phyloP scores from a whole-genome alignment of 2,797 vertebrate genomes.

The Psittacula derbiana region DNA sequence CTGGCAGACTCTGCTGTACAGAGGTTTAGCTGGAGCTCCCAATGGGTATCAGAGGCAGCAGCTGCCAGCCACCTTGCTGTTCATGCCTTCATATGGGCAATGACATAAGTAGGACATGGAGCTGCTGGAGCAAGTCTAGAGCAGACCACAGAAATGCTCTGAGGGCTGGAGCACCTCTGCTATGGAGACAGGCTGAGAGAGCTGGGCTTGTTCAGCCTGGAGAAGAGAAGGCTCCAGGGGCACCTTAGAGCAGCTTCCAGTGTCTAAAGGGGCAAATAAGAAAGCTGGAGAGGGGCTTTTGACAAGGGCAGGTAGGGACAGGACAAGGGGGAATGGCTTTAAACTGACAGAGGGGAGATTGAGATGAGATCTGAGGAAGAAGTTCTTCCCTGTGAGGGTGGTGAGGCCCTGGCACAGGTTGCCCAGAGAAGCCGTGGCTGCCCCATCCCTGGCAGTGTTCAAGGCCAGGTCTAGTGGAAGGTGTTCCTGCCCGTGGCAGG shows the following conservation, averaged over 20 bases:
- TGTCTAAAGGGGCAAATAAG: not conserved
- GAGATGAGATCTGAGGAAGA: not conserved
- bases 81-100: not conserved
- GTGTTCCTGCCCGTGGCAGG: rapidly evolving
- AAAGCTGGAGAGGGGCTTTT: not conserved
- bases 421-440: no score
- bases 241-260: not conserved
- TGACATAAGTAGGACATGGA: not conserved
- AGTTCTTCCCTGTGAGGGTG: not conserved
- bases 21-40: not conserved
- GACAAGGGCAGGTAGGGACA: not conserved
- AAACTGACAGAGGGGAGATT: not conserved
- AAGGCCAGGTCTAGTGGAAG: not conserved
- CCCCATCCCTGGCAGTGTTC: not conserved
- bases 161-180: not conserved
- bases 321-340: not conserved
- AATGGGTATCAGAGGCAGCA: not conserved
- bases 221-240: not conserved
- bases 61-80: no score
- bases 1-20: not conserved
- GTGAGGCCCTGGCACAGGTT: not conserved
- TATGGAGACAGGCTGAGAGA: not conserved
- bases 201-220: not conserved
- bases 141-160: not conserved
- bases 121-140: not conserved